These are phyloP conservation scores for Vespertilio murinus DNA, from an alignment of 2,797 vertebrate species.

Conservation along the genomic window DNA sequence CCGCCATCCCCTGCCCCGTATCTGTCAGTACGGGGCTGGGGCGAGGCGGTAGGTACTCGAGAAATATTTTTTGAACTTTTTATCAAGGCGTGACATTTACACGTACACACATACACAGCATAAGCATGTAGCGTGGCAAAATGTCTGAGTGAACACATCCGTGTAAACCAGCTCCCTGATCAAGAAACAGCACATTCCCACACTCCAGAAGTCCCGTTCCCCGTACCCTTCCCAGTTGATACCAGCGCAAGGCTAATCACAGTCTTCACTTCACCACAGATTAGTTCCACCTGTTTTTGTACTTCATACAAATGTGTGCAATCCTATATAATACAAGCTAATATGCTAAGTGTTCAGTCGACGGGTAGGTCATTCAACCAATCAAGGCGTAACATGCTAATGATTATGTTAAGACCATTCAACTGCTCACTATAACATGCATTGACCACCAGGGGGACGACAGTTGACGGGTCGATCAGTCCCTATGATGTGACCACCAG, in stretches of 20 bases:
- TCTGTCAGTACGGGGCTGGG: not conserved
- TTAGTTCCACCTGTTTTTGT: not conserved
- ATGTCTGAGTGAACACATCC: not conserved
- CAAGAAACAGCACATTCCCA: not conserved
- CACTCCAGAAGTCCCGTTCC: not conserved
- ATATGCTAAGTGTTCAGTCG: too few relatives aligned
- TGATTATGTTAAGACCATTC: too few relatives aligned
- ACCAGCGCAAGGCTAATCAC: not conserved
- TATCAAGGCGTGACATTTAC: not conserved
- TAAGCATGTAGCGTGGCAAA: not conserved
- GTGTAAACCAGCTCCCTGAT: not conserved
- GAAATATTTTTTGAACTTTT: not conserved
- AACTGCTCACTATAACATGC: too few relatives aligned
- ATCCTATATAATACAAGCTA: not conserved
- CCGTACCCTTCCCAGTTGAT: not conserved
- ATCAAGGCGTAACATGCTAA: too few relatives aligned
- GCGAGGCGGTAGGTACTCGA: not conserved
- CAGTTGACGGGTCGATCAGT: too few relatives aligned
- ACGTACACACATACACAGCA: not conserved
- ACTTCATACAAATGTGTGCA: not conserved
- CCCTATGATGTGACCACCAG: too few relatives aligned
- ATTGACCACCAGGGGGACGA: too few relatives aligned
- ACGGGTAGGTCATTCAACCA: too few relatives aligned
- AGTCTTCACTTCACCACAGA: not conserved
- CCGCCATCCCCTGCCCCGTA: not conserved